Base-by-base conservation (phyloP, 1,140 invertebrate species). In the Lepidurus packardi region DNA sequence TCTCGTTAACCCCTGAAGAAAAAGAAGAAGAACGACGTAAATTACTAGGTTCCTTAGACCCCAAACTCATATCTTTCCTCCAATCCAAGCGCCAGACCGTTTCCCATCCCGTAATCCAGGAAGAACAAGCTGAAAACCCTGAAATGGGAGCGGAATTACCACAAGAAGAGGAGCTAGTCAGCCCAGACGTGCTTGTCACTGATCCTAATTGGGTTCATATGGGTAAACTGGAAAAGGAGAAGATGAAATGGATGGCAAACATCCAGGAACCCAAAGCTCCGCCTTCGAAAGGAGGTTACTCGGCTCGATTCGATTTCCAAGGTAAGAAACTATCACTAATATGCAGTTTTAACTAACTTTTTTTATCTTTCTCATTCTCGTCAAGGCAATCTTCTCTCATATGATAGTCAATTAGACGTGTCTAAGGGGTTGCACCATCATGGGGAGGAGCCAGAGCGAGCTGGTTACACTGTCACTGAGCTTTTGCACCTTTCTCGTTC, bases 391-490 rank as follows among this genome's bases (percentile, higher is more conserved):
- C 82, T 94, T 1, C 83, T 93, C 47, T 91, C 92, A 2, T 93
- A 90, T 79, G 85, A 88, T 21, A 87, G 90, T 73, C 89, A 92
- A 80, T 87, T 85, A 83, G 85, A 86, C 83, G 86, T 89, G 24
- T 88, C 89, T 43, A 83, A 89, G 77, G 91, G 90, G 74, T 86
- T 98, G 7, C 94, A 95, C 86, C 93, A 97, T 85, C 95, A 98
- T 85, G 95, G 94, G 1, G 92, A 95, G 81, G 95, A 98, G 85
- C 92, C 94, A 34, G 91, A 94, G 81, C 88, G 94, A 82, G 91
- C 95, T 21, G 95, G 95, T 0, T 98, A 97, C 83, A 91, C 92
- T 1, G 82, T 98, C 2, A 91, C 92, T 81, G 95, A 98, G 86
- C 84, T 98, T 0, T 90, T 96, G 16, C 34, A 82, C 90, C 92